These are phyloP conservation scores for Megalonaias nervosa DNA, from an alignment of 1,140 invertebrate genomes.

Conservation along the genomic window DNA sequence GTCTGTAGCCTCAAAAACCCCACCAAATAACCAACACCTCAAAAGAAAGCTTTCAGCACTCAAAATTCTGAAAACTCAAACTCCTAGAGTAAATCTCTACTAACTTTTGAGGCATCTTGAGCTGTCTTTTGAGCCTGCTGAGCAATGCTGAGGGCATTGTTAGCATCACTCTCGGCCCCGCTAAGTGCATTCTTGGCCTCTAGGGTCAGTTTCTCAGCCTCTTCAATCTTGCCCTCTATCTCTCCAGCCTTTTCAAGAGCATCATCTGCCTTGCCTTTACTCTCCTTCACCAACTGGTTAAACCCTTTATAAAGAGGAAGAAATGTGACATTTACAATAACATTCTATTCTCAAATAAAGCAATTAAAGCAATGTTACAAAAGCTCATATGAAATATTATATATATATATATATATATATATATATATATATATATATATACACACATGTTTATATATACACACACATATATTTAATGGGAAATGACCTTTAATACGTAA, in stretches of 20 bases:
- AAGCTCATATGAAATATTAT: too few species aligned
- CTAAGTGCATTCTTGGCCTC: slow-evolving; percentile 76
- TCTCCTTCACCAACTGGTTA: slow-evolving; percentile 88
- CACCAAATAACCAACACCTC: too few species aligned
- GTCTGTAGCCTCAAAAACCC: too few species aligned
- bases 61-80: too few species aligned
- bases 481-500: too few species aligned
- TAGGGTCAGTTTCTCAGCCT: slow-evolving; percentile 77
- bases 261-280: slow-evolving; percentile 80
- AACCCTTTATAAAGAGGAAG: slow-evolving; percentile 79
- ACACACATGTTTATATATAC: too few species aligned
- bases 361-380: too few species aligned
- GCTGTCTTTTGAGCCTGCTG: slow-evolving; percentile 82
- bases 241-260: slow-evolving; percentile 78
- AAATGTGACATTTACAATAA: neutral
- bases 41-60: too few species aligned
- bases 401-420: too few species aligned
- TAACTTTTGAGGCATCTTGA: slow-evolving; percentile 82
- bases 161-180: slow-evolving; percentile 85
- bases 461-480: too few species aligned
- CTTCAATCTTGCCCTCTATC: slow-evolving; percentile 78
- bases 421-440: too few species aligned
- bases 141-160: slow-evolving; percentile 82
- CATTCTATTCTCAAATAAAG: too few species aligned
- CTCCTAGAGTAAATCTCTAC: neutral